Evolutionary conservation across 2,797 vertebrate species (phyloP).

Genomic region (Carcharodon carcharias): DNA sequence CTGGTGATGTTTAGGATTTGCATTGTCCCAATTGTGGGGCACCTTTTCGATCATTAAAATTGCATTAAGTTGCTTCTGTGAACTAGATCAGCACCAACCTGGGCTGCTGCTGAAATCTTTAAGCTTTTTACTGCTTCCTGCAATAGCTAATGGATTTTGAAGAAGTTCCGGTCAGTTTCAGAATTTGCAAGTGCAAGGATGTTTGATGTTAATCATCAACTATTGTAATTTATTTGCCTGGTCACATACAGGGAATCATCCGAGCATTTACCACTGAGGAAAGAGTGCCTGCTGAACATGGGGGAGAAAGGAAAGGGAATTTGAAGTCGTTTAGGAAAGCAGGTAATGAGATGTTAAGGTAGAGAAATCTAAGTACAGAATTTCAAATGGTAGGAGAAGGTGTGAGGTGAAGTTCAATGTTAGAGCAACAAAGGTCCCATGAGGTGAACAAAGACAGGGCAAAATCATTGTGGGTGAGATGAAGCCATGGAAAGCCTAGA

Average conservation of each 20-base stretch:
- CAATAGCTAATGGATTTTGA: not conserved
- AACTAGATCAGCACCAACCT: not conserved
- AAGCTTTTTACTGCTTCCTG: not conserved
- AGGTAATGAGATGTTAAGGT: not conserved
- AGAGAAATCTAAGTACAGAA: not conserved
- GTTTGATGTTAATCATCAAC: not conserved
- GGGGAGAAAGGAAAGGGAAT: not conserved
- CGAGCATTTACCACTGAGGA: not conserved
- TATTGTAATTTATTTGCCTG: not conserved
- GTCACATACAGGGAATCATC: not conserved
- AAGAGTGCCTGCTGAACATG: not conserved
- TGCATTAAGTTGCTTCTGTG: not conserved
- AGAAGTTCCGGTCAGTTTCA: not conserved
- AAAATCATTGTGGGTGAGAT: not conserved
- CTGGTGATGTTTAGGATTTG: not conserved
- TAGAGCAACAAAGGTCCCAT: not conserved
- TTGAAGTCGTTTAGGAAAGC: not conserved
- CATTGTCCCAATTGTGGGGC: not conserved
- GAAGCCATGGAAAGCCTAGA: not conserved
- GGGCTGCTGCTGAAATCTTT: not conserved
- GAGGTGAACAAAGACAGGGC: not conserved
- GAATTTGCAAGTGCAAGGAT: not conserved
- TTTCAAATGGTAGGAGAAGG: not conserved
- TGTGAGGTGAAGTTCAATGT: not conserved
- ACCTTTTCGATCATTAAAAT: not conserved